Conservation (phyloP, 2,888 invertebrate species). For the Chrysolina americana region DNA sequence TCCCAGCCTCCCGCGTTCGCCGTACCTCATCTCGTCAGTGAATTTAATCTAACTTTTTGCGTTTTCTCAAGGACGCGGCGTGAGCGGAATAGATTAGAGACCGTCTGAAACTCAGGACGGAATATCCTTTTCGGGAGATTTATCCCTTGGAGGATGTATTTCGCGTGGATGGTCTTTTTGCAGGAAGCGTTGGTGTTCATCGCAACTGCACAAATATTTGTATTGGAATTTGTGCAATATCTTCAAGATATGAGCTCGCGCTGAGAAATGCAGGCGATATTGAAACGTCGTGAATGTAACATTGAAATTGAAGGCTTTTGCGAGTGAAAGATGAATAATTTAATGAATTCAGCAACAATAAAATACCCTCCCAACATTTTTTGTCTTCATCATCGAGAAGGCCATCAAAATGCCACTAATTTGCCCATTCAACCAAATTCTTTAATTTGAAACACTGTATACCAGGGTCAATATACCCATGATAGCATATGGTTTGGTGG, state of each 20-base stretch:
- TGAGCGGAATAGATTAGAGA: constrained; percentile 30
- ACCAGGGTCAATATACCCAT: too few relatives aligned
- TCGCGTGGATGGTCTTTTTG: constrained; percentile 17
- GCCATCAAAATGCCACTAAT: too few relatives aligned
- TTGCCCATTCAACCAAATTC: too few relatives aligned
- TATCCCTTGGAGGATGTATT: not conserved
- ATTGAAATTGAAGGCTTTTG: not conserved
- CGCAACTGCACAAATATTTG: constrained; percentile 15
- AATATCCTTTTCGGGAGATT: too few relatives aligned
- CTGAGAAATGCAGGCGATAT: not conserved
- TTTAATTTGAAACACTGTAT: too few relatives aligned
- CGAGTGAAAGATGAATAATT: too few relatives aligned
- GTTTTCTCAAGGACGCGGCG: constrained; percentile 32
- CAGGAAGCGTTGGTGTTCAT: constrained; percentile 3
- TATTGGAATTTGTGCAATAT: constrained; percentile 20
- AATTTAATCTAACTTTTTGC: constrained; percentile 59
- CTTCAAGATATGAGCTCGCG: not conserved
- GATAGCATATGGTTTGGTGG: too few relatives aligned
- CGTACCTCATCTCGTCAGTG: constrained; percentile 58
- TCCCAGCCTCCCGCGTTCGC: constrained; percentile 53
- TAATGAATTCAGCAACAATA: too few relatives aligned
- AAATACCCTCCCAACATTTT: too few relatives aligned
- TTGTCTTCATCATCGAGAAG: too few relatives aligned
- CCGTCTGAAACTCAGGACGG: constrained; percentile 14
- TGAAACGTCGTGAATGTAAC: not conserved